Base-by-base conservation (phyloP, 2,888 invertebrate genomes). In the Camponotus fellah region DNA sequence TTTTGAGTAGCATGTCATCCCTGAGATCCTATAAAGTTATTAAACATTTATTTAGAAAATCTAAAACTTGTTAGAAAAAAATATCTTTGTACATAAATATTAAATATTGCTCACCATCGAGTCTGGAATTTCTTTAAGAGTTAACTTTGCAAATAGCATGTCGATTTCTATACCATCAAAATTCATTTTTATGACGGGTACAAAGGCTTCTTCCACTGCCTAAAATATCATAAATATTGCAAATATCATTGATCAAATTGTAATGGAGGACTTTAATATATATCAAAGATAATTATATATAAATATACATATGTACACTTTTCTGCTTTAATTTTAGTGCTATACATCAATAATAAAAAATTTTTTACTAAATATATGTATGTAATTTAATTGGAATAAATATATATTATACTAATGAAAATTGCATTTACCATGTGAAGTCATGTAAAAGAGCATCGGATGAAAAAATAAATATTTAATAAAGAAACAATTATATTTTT, bases 101-200 rank as follows among this genome's bases (percentile, higher is more conserved):
- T 60, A 56, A 62, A 72, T 66, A 79, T 65, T 76, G 92, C 91
- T 93, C 92, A 95, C 95, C 95, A 96, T 95, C 84, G 96, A 96
- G 90, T 99, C 99, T 17, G 99, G 98, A 94, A 99, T 98, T 95
- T 99, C 98, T 94, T 99, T 99, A n/a, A 99, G 96, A 53, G 99
- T 98, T 86, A 99, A 95, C 86, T 98, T 96, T 0, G 99, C 99
- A 95, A 99, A 99, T 86, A 99, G 95, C 97, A 99, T 97, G 96
- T 99, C 99, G 90, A 99, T 99, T 96, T 99, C 99, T 90, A 99
- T 99, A 46, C 98, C 99, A 95, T 99, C 98, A 95, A 99, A 99
- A 94, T 98, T 98, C 98, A 99, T 99, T 95, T 99, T 99, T 89
- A 99, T 99, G 10, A 99, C 99, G 3, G 99, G 99, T 89, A 99